Evolutionary conservation across 1,140 invertebrate genomes (phyloP).

Genomic region (Caenorhabditis tropicalis): DNA sequence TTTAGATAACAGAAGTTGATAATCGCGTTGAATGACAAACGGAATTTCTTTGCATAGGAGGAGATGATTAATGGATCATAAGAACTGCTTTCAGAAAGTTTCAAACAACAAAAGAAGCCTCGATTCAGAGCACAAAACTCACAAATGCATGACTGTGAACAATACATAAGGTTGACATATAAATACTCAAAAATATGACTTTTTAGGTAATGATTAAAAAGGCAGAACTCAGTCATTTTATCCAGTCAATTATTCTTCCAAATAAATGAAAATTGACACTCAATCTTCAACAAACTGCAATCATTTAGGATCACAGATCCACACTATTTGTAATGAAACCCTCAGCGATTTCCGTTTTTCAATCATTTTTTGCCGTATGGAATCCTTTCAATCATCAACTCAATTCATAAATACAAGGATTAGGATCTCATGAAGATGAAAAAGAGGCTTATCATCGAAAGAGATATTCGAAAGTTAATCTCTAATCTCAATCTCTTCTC

Average conservation of each 20-base stretch:
- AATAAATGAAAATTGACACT: too few relatives aligned
- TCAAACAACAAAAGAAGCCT: not conserved
- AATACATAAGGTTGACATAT: not conserved
- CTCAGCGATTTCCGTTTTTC: too few relatives aligned
- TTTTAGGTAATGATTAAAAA: too few relatives aligned
- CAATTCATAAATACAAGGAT: conserved; percentile 19
- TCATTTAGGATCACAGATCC: too few relatives aligned
- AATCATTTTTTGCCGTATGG: not conserved
- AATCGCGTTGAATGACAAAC: too few relatives aligned
- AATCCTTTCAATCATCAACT: conserved; percentile 20
- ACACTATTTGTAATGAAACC: too few relatives aligned
- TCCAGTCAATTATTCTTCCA: too few relatives aligned
- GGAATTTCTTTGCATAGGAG: too few relatives aligned
- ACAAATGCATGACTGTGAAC: not conserved
- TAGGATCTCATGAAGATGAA: not conserved
- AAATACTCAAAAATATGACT: not conserved
- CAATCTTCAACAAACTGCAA: too few relatives aligned
- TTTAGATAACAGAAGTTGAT: too few relatives aligned
- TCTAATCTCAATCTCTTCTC: conserved; percentile 9
- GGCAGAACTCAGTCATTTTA: too few relatives aligned
- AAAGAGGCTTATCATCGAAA: not conserved
- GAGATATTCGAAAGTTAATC: conserved; percentile 13
- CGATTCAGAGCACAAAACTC: not conserved
- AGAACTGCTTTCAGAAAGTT: not conserved
- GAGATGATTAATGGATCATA: too few relatives aligned